These are phyloP conservation scores for Scaptomyza flava DNA, from an alignment of 2,888 invertebrate species.

Conservation along the genomic window DNA sequence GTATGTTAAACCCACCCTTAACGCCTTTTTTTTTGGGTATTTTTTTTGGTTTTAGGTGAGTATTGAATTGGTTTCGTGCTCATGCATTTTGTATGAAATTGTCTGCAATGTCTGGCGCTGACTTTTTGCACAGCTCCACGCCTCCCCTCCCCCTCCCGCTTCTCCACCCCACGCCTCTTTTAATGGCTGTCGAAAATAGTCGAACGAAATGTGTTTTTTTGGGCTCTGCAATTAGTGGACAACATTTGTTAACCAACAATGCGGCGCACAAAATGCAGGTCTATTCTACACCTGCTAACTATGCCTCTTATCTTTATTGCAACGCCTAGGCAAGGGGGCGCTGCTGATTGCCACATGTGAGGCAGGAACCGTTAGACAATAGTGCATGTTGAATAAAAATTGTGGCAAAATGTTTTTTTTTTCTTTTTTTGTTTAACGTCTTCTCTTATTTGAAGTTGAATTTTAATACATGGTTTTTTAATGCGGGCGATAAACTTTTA, in stretches of 20 bases:
- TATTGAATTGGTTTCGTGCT: conserved; percentile 77
- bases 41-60: conserved; percentile 19
- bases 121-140: conserved; percentile 10
- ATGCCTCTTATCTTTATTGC: conserved; percentile 77
- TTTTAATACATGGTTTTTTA: conserved; percentile 80
- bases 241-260: conserved; percentile 75
- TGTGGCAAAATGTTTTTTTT: conserved; percentile 5
- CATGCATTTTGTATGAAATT: conserved; percentile 80
- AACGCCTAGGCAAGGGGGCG: neutral
- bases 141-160: neutral
- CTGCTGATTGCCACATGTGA: conserved; percentile 18
- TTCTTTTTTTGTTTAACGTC: neutral
- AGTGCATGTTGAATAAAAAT: conserved; percentile 56
- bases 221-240: conserved; percentile 70
- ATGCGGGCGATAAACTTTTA: conserved; percentile 80
- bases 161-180: conserved; percentile 6
- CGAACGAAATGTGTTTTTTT: conserved; percentile 50
- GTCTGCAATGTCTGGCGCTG: conserved; percentile 67
- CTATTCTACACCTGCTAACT: conserved; percentile 30
- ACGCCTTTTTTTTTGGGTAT: neutral
- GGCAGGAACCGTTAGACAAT: conserved; percentile 29
- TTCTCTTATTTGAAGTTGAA: conserved; percentile 70
- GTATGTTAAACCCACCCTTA: neutral
- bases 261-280: conserved; percentile 63
- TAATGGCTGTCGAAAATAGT: conserved; percentile 43